Evolutionary conservation across 2,113 vertebrate species (phyloP).

Genomic region (Gallinago undulata): DNA sequence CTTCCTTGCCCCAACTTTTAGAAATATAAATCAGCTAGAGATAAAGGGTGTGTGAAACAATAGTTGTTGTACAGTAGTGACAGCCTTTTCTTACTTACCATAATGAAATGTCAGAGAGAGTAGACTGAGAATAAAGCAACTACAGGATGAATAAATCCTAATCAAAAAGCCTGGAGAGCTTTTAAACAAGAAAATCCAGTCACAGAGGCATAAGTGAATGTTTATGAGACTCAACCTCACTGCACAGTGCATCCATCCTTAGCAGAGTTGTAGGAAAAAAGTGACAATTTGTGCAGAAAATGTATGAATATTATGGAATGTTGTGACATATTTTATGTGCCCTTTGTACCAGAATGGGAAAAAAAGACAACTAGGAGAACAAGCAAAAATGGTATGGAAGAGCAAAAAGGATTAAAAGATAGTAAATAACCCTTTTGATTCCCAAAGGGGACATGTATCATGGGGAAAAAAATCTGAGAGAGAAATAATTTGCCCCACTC

Average conservation of each 20-base stretch:
- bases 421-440: neutral
- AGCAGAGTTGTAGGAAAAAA: neutral
- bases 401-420: neutral
- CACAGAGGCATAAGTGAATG: neutral
- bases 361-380: neutral
- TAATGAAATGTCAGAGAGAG: neutral
- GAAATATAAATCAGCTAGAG: neutral
- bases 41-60: neutral
- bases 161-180: neutral
- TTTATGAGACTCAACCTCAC: neutral
- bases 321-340: neutral
- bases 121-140: neutral
- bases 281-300: neutral
- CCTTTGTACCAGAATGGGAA: neutral
- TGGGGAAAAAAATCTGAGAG: neutral
- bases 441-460: neutral
- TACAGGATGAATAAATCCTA: neutral
- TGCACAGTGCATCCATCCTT: neutral
- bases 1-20: neutral
- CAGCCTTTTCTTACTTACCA: neutral
- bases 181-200: neutral
- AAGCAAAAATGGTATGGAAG: neutral
- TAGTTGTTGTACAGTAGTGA: neutral
- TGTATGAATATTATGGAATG: neutral
- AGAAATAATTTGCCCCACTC: neutral